Evolutionary conservation across 2,888 invertebrate species (phyloP).

Genomic region (Carabus problematicus): DNA sequence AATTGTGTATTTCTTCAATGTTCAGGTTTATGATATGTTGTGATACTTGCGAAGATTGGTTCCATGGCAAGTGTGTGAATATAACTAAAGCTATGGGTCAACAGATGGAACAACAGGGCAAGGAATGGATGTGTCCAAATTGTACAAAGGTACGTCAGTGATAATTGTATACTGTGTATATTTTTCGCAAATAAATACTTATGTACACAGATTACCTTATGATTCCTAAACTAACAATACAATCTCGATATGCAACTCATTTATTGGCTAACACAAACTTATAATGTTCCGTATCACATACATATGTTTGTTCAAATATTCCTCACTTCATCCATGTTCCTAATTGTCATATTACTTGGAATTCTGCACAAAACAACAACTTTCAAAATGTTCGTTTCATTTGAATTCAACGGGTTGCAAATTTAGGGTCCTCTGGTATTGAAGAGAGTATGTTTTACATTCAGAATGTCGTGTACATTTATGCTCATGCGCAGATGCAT

Average conservation of each 20-base stretch:
- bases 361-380: too few species aligned
- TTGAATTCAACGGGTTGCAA: too few species aligned
- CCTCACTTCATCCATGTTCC: too few species aligned
- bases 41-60: conserved; percentile 96
- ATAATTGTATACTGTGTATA: not conserved
- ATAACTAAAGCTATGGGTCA: conserved; percentile 90
- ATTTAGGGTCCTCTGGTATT: too few species aligned
- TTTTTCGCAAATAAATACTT: not conserved
- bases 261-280: not conserved
- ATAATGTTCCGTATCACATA: conserved; percentile 3
- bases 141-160: conserved; percentile 68
- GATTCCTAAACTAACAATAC: not conserved
- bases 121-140: conserved; percentile 89
- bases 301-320: not conserved
- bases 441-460: too few species aligned
- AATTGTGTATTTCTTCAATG: not conserved
- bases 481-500: too few species aligned
- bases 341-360: too few species aligned
- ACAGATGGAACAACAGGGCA: conserved; percentile 88
- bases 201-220: too few species aligned
- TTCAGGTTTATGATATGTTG: conserved; percentile 94
- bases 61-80: conserved; percentile 96
- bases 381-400: too few species aligned
- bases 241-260: not conserved
- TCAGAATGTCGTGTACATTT: too few species aligned